Conservation (phyloP, 1,140 invertebrate species). For the Cheumatopsyche charites region DNA sequence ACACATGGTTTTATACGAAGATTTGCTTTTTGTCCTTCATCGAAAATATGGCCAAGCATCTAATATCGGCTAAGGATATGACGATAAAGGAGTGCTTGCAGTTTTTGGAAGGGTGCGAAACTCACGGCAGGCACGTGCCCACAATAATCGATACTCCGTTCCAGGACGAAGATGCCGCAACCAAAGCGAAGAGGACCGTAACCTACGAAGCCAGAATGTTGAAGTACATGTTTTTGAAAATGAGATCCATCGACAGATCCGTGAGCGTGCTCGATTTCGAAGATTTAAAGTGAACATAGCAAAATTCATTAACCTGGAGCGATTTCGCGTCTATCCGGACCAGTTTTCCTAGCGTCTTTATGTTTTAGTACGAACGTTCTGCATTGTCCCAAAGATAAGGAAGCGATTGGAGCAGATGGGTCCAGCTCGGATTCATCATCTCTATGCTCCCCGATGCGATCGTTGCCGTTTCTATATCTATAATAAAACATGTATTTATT, state of each 20-base stretch:
- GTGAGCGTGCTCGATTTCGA: slow-evolving; percentile 61
- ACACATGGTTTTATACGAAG: slow-evolving; percentile 98
- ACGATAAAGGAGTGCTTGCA: slow-evolving; percentile 89
- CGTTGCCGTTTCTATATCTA: slow-evolving; percentile 72
- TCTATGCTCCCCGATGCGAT: slow-evolving; percentile 75
- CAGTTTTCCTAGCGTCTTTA: slow-evolving; percentile 61
- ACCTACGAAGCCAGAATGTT: slow-evolving; percentile 89
- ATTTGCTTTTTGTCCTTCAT: slow-evolving; percentile 91
- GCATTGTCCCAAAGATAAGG: slow-evolving; percentile 70
- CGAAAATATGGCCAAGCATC: slow-evolving; percentile 90
- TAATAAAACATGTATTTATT: neutral
- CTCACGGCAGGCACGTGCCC: slow-evolving; percentile 83
- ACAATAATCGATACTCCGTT: slow-evolving; percentile 84
- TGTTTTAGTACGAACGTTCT: slow-evolving; percentile 73
- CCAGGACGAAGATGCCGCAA: slow-evolving; percentile 71
- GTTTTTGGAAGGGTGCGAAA: slow-evolving; percentile 93
- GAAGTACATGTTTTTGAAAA: slow-evolving; percentile 76
- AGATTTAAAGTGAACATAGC: slow-evolving; percentile 56
- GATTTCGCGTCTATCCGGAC: slow-evolving; percentile 55
- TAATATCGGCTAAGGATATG: slow-evolving; percentile 86
- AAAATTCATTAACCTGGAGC: slow-evolving; percentile 51
- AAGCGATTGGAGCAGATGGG: slow-evolving; percentile 68
- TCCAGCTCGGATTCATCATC: slow-evolving; percentile 75
- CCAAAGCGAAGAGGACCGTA: slow-evolving; percentile 88
- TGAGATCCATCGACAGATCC: slow-evolving; percentile 64